Conservation (phyloP, 2,113 vertebrate species). For the Amia ocellicauda region DNA sequence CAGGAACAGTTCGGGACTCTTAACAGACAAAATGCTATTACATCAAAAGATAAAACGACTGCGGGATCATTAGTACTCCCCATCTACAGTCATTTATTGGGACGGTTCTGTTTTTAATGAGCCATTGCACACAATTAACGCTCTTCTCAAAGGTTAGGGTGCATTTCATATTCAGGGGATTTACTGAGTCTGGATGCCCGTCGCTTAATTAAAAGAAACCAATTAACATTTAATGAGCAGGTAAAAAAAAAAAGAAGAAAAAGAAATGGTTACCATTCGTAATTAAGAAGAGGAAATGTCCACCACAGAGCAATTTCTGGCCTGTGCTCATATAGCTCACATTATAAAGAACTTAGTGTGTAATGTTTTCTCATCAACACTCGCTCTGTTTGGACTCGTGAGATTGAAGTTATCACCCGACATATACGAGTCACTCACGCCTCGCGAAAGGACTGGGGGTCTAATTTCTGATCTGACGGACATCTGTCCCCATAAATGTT, state of each 20-base stretch:
- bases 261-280: not conserved
- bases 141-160: not conserved
- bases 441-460: too few relatives aligned
- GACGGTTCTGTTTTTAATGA: conserved; percentile 16
- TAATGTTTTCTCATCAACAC: too few relatives aligned
- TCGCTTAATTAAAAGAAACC: not conserved
- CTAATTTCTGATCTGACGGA: too few relatives aligned
- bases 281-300: too few relatives aligned
- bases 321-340: too few relatives aligned
- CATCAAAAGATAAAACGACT: not conserved
- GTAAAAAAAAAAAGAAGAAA: not conserved
- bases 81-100: conserved; percentile 7
- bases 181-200: not conserved
- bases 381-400: too few relatives aligned
- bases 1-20: not conserved
- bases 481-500: too few relatives aligned
- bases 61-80: not conserved
- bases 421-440: too few relatives aligned
- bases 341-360: too few relatives aligned
- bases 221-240: conserved; percentile 17
- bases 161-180: not conserved
- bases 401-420: too few relatives aligned
- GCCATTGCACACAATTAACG: conserved; percentile 2
- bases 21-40: not conserved
- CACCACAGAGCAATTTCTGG: too few relatives aligned